Evolutionary conservation across 2,888 invertebrate species (phyloP), one percentile per base, ranked within the genome.

Genomic region (Aporophyla lueneburgensis): DNA sequence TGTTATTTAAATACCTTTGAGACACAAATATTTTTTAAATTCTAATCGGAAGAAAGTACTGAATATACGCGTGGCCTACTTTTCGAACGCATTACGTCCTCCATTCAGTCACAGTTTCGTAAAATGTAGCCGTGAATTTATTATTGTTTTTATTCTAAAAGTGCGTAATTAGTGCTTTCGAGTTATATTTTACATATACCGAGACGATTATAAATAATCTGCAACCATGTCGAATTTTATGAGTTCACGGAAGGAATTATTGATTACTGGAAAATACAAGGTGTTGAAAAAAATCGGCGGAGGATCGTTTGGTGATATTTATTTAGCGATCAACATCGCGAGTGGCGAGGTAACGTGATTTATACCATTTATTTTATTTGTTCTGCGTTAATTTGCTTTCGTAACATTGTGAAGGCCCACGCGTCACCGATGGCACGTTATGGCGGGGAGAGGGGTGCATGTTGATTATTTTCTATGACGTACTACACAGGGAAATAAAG

Each of bases 241-340:
- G 87, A 89, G 83, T 86, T 89, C 86, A 81, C 90, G 92, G 80
- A 97, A 96, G 93, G 98, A 98, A 95, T 98, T 98, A 95, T 97
- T 98, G 94, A 98, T 99, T 93, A 99, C 98, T 94, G 98, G 98
- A 94, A 99, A 99, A 97, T 99, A 99, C 97, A 98, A 99, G 96
- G 97, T 99, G 93, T 98, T 99, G 94, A 98, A 99, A 93, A 99
- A 99, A 97, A 99, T 99, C 95, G 99, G 99, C 93, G 99, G 99
- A 96, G 99, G 99, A 89, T 99, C 99, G 74, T 99, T 99, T 96
- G 99, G 99, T 94, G 99, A 99, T 97, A 99, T 99, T 96, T 99
- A 99, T 97, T 97, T 99, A 95, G 99, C 99, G 92, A 98, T 99
- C 97, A 99, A 99, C 97, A 98, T 98, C 94, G 98, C 98, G 93